Percentiles rank a stretch among this genome's conserved stretches.
phyloP scores from a whole-genome alignment of 2,797 vertebrate species.

The Dendrocincla tyrannina region DNA sequence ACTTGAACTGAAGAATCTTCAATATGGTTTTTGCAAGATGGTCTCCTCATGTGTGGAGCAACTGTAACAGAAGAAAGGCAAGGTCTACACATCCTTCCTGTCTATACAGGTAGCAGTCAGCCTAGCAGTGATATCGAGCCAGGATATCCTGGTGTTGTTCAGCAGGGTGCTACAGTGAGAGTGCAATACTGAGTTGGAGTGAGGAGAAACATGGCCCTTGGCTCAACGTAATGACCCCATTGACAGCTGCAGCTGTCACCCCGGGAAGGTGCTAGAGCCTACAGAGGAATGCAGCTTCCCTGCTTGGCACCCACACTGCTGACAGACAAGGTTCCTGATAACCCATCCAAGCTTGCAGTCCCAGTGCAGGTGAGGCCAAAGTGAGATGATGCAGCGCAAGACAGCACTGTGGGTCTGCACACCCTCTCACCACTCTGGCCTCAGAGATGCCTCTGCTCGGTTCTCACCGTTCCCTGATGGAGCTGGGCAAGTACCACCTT shows the following conservation, averaged over 20 bases:
- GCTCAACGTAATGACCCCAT: rapidly evolving
- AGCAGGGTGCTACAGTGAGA: background rate
- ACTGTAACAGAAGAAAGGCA: background rate
- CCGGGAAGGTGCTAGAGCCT: background rate
- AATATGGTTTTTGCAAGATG: background rate
- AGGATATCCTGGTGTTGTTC: background rate
- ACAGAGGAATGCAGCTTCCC: background rate
- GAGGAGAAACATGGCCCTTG: background rate
- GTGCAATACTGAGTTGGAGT: background rate
- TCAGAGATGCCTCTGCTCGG: background rate
- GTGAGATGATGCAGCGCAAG: background rate
- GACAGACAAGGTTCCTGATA: background rate
- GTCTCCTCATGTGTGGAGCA: background rate
- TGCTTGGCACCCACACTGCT: background rate
- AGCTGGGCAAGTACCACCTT: background rate
- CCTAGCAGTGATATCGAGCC: background rate
- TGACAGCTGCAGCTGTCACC: background rate
- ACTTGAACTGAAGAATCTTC: background rate
- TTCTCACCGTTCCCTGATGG: background rate
- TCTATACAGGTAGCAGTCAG: background rate
- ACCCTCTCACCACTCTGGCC: background rate
- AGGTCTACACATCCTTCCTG: background rate
- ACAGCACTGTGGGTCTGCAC: background rate
- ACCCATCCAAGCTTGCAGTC: background rate
- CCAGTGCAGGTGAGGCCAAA: background rate